Evolutionary conservation across 2,888 invertebrate genomes (phyloP).

Genomic region (Alitta virens): DNA sequence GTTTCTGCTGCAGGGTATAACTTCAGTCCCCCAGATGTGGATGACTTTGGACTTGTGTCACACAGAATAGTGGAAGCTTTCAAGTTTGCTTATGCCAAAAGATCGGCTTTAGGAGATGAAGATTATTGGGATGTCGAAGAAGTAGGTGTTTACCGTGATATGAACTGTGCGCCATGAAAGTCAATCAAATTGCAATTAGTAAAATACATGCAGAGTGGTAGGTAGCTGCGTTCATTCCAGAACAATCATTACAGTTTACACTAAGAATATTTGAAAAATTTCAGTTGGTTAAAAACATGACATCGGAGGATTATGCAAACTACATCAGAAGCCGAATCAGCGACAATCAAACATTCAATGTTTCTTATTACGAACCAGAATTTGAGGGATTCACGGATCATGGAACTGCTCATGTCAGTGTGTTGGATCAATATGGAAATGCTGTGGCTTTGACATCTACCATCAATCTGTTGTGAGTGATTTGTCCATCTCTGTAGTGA

Average conservation of each 20-base stretch:
- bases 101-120: constrained; percentile 81
- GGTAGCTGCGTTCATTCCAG: too few relatives aligned
- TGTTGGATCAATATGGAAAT: constrained; percentile 81
- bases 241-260: too few relatives aligned
- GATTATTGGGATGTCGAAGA: constrained; percentile 70
- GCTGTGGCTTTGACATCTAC: constrained; percentile 91
- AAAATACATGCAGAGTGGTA: too few relatives aligned
- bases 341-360: constrained; percentile 43
- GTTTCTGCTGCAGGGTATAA: too few relatives aligned
- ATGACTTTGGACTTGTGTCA: too few relatives aligned
- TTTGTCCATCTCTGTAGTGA: too few relatives aligned
- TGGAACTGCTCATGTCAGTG: constrained; percentile 88
- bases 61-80: too few relatives aligned
- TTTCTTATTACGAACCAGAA: constrained; percentile 58
- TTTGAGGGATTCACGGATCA: constrained; percentile 56
- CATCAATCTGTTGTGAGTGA: constrained; percentile 76
- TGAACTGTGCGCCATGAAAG: too few relatives aligned
- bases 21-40: too few relatives aligned
- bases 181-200: too few relatives aligned
- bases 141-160: too few relatives aligned
- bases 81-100: constrained; percentile 85
- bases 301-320: constrained; percentile 39
- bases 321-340: constrained; percentile 37
- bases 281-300: constrained; percentile 43
- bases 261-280: too few relatives aligned